Evolutionary conservation across 2,113 vertebrate species (phyloP), one percentile per base, ranked within the genome.

Genomic region (Brachionichthys hirsutus): DNA sequence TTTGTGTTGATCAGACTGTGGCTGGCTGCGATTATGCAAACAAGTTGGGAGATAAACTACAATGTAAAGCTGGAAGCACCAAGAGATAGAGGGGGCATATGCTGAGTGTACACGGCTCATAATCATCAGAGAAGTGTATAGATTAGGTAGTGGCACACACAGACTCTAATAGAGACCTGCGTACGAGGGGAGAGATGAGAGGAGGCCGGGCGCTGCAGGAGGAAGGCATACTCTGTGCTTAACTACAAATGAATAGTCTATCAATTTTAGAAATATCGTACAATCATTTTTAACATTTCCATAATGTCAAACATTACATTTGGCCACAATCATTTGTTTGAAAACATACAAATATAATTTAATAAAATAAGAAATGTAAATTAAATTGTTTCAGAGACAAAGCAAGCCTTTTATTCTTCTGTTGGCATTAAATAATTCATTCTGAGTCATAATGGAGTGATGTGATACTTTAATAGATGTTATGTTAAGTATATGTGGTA

Each of bases 81-180:
- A 56, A 18, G 41, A 71, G 66, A 50, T 30, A n/a, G n/a, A n/a
- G n/a, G n/a, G n/a, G n/a, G n/a, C n/a, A n/a, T n/a, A n/a, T n/a
- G n/a, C n/a, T n/a, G n/a, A n/a, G n/a, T n/a, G n/a, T n/a, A n/a
- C n/a, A n/a, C n/a, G n/a, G n/a, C n/a, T n/a, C n/a, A n/a, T n/a
- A n/a, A n/a, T 68, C 58, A 75, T 72, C 53, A 75, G 34, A 71
- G 44, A 48, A 65, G 52, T 60, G 67, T 57, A 58, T 68, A 62
- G 70, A 70, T 75, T 60, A 73, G 65, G 57, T 77, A 42, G 62
- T 59, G 72, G 66, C 56, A 76, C 34, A 54, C 50, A 69, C 50
- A 59, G 36, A 54, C 17, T 4, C 17, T 67, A 67, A 82, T 70
- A 55, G 73, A 75, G 70, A 49, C 35, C 36, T 41, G 49, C 40